Evolutionary conservation across 2,797 vertebrate species (phyloP), one percentile per base, ranked within the genome.

Genomic region (Podarcis siculus): DNA sequence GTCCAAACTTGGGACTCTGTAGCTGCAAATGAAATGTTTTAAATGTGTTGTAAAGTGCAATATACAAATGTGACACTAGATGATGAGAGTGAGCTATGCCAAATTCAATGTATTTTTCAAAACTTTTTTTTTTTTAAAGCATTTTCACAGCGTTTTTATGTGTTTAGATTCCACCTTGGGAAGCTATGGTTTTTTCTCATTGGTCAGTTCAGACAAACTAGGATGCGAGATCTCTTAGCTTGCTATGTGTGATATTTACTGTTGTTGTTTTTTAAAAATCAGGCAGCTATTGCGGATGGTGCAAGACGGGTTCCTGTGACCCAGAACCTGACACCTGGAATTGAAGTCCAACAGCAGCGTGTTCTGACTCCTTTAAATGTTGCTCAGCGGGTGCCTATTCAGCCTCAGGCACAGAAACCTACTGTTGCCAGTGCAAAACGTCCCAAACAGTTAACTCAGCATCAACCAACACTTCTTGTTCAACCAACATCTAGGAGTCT

Each of bases 241-340:
- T 79, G 23, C 1, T 58, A 0, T 13, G 76, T 5, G 67, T 73
- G 23, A 13, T 37, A 35, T 25, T 4, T 82, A 58, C 58, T 87
- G 0, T 0, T 2, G 0, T 87, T 0, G 3, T 80, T 77, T 88
- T 69, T 84, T 81, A 45, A 97, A 97, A 76, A 9, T 3, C 1
- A 86, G 0, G 58, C 83, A 75, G 30, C 94, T 45, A 87, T 88
- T 1, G 75, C 83, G 0, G 95, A 97, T 8, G 98, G 96, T 35
- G 98, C 98, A 0, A 98, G 96, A 86, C 97, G 98, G 10, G 95
- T 99, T 87, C 98, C 97, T 0, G 95, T 98, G 67, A 86, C 95
- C 2, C 97, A 97, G 85, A 93, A 81, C 61, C 87, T 35, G 0
- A 82, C 84, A 2, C 95, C 91, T 37, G 90, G 89, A 2, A 88